Evolutionary conservation across 2,797 vertebrate genomes (phyloP).

Genomic region (Sciurus carolinensis): DNA sequence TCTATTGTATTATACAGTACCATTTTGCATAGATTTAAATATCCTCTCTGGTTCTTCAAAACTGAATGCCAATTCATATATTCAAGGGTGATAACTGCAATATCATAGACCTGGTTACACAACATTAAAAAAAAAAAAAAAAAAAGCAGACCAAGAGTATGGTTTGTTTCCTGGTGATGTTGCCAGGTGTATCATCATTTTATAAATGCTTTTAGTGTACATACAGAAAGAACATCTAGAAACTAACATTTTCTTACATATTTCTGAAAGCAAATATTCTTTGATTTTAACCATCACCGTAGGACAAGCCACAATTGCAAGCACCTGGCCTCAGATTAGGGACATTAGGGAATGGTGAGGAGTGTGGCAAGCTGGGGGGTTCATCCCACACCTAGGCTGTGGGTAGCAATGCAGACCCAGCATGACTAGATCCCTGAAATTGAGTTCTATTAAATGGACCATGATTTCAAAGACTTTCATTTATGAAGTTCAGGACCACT

Average conservation of each 20-base stretch:
- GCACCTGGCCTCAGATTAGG: not conserved
- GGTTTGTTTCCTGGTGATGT: not conserved
- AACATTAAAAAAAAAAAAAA: not conserved
- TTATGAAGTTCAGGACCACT: not conserved
- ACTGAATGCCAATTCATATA: not conserved
- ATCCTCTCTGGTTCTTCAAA: not conserved
- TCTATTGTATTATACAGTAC: not conserved
- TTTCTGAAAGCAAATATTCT: slow-evolving; percentile 4
- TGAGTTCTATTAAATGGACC: not conserved
- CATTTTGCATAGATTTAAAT: not conserved
- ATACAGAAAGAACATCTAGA: not conserved
- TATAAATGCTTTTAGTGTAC: not conserved
- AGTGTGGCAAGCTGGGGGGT: not conserved
- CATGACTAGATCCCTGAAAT: not conserved
- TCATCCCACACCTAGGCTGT: not conserved
- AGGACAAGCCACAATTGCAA: not conserved
- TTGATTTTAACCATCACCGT: not conserved
- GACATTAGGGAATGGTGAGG: not conserved
- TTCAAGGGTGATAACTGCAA: not conserved
- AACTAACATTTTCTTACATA: not conserved
- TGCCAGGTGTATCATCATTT: not conserved
- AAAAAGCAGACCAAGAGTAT: not conserved
- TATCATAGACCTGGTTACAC: not conserved
- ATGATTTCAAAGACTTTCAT: not conserved
- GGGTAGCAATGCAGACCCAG: not conserved